Percentiles rank a stretch among this genome's conserved stretches.
phyloP scores from a whole-genome alignment of 2,797 vertebrate species.

The Gymnothorax javanicus region DNA sequence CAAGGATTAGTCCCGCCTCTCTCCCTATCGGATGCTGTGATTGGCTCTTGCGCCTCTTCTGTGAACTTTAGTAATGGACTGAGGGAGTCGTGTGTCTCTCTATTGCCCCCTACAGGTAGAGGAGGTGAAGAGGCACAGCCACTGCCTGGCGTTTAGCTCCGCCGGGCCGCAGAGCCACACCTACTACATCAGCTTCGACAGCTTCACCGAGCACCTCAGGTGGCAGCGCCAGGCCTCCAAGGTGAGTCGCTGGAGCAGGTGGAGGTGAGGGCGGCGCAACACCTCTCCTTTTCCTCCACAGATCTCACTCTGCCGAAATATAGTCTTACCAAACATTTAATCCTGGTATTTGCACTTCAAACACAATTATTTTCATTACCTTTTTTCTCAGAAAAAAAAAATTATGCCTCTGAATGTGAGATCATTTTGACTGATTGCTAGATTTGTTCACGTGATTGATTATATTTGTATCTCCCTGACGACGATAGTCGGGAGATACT shows the following conservation, averaged over 20 bases:
- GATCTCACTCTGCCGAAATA: too few relatives aligned
- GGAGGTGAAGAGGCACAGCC: slow-evolving; percentile 97
- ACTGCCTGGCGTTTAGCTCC: slow-evolving; percentile 97
- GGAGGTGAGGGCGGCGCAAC: neutral
- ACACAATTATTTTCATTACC: too few relatives aligned
- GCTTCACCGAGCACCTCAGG: slow-evolving; percentile 94
- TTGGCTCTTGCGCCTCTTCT: too few relatives aligned
- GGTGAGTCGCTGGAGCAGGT: neutral
- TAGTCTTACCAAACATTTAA: too few relatives aligned
- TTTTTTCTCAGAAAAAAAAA: too few relatives aligned
- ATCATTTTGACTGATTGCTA: too few relatives aligned
- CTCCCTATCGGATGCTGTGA: neutral
- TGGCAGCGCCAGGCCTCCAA: slow-evolving; percentile 96
- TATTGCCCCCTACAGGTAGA: slow-evolving; percentile 78
- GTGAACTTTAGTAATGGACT: neutral
- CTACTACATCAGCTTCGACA: slow-evolving; percentile 96
- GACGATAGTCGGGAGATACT: too few relatives aligned
- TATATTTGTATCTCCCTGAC: too few relatives aligned
- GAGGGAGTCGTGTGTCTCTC: neutral
- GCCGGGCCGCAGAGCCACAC: slow-evolving; percentile 96
- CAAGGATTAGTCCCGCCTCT: too few relatives aligned
- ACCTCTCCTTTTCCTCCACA: neutral
- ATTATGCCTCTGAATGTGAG: too few relatives aligned
- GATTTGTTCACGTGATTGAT: too few relatives aligned
- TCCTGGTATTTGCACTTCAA: too few relatives aligned